phyloP scores from a whole-genome alignment of 37 sponge, comb jelly and placozoan species.

The Geodia barretti region DNA sequence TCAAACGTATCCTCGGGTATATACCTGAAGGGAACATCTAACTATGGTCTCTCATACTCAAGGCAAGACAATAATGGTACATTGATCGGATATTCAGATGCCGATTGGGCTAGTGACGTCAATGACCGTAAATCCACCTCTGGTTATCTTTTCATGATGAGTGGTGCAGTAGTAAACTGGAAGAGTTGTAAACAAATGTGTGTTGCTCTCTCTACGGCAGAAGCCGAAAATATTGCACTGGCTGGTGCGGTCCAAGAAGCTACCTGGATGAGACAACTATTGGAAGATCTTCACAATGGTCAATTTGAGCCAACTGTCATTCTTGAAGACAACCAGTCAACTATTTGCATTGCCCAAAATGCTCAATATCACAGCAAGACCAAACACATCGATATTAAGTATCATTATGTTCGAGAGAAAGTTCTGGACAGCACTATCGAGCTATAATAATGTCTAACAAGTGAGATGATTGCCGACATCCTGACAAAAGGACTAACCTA shows the following conservation, averaged over 20 bases:
- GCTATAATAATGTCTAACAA: slow-evolving; percentile 44
- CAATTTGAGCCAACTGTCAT: slow-evolving; percentile 44
- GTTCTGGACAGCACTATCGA: slow-evolving; percentile 23
- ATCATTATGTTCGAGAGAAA: slow-evolving; percentile 40
- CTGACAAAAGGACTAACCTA: slow-evolving; percentile 48
- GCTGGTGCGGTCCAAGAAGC: slow-evolving; percentile 54
- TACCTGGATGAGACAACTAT: slow-evolving; percentile 41
- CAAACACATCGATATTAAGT: slow-evolving; percentile 43
- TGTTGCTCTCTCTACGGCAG: slow-evolving; percentile 38
- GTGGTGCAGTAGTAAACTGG: slow-evolving; percentile 38
- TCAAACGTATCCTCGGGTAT: slow-evolving; percentile 42
- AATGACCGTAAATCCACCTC: slow-evolving; percentile 36
- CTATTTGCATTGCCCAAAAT: slow-evolving; percentile 49
- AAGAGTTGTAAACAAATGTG: slow-evolving; percentile 32
- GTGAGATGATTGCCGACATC: slow-evolving; percentile 48
- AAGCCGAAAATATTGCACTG: slow-evolving; percentile 56
- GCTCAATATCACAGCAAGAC: slow-evolving; percentile 48
- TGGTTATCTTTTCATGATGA: slow-evolving; percentile 41
- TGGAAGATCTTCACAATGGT: slow-evolving; percentile 12
- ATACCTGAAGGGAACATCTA: slow-evolving; percentile 46
- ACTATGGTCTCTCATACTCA: slow-evolving; percentile 26
- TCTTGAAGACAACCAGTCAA: slow-evolving; percentile 60
- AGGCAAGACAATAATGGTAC: slow-evolving; percentile 17
- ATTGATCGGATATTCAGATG: too few relatives aligned
- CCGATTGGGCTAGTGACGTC: slow-evolving; percentile 53